Conservation (phyloP, 2,888 invertebrate species). For the Drosophila engyochracea region DNA sequence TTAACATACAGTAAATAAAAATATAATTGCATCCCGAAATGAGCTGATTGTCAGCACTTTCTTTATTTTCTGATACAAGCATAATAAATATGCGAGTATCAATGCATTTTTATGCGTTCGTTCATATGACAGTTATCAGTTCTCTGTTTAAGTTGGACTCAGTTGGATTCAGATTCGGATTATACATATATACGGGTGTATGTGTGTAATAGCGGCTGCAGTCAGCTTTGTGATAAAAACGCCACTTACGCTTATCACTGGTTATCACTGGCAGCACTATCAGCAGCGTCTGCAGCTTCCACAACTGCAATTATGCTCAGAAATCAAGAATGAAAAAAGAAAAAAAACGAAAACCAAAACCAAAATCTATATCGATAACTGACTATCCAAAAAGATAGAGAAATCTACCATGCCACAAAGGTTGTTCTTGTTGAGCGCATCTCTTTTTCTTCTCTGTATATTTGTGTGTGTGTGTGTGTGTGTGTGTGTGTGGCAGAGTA, state of each 20-base stretch:
- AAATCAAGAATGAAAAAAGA: neutral
- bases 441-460: neutral
- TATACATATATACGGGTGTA: neutral
- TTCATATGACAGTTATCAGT: constrained; percentile 18
- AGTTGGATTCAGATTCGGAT: neutral
- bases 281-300: constrained; percentile 14
- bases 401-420: constrained; percentile 18
- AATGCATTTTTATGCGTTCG: neutral
- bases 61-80: neutral
- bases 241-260: constrained; percentile 26
- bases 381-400: neutral
- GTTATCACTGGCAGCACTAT: constrained; percentile 14
- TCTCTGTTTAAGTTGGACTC: neutral
- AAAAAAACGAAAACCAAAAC: neutral
- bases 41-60: constrained; percentile 29
- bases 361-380: constrained; percentile 6
- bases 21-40: constrained; percentile 14
- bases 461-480: neutral
- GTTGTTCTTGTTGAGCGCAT: constrained; percentile 31
- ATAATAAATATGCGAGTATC: neutral
- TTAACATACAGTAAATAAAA: constrained; percentile 13
- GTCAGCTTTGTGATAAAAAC: constrained; percentile 23
- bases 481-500: neutral
- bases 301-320: neutral
- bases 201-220: neutral